Base-by-base conservation (phyloP, 2,113 vertebrate genomes). In the Potamarius usumacintae region DNA sequence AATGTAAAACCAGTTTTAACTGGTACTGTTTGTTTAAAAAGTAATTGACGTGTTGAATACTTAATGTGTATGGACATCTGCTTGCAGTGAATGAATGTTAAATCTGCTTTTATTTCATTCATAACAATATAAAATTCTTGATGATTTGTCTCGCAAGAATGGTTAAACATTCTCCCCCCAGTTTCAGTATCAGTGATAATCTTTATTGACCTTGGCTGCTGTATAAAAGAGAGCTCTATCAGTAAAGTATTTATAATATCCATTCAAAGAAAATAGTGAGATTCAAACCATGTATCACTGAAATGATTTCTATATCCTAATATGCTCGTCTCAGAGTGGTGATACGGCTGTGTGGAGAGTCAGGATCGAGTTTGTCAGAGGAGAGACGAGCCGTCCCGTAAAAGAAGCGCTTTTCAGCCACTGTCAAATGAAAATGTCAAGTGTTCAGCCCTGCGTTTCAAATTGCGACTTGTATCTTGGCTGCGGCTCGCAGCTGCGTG, bases 351-450 rank as follows among this genome's bases (percentile, higher is more conserved):
- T 15, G 50, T 18, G 20, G 83, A 84, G 65, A 72, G 52, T 57
- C 30, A 53, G 83, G 30, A 84, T 58, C 58, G 69, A 58, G 53
- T 85, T 85, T 76, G 53, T 60, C 53, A 85, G 34, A 22, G 27
- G 12, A 84, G 62, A 84, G 55, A 25, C 27, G 83, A 87, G 48
- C 78, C 58, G 55, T 30, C 78, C 78, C 55, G 18, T 57, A 55
- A 80, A 80, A 60, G 55, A 18, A 86, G 53, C 71, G 60, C 71
- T 86, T 88, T 86, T 86, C 53, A 81, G 48, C 60, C 65, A 77
- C 82, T 60, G 53, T 84, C 74, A 62, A 63, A 83, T 89, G 76
- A 57, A 87, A 89, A 87, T 87, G 88, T 89, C 86, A 89, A 89
- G 88, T 89, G 85, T 85, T 71, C 81, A 84, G 69, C 74, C 85